These are phyloP conservation scores for Pammene aurita DNA, from an alignment of 2,888 invertebrate species.

Conservation along the genomic window DNA sequence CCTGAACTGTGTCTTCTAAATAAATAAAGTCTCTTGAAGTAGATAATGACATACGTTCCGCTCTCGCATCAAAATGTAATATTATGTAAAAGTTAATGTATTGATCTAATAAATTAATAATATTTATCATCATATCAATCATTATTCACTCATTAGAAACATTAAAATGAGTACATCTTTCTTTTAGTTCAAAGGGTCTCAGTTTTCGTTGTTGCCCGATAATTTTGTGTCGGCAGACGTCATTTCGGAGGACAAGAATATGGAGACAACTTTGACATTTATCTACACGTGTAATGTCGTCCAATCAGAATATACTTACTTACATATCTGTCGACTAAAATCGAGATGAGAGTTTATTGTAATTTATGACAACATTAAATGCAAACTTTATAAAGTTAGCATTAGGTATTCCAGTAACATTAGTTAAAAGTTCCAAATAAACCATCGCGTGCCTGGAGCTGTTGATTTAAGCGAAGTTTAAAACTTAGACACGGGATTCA, in stretches of 20 bases:
- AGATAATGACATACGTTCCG: too few relatives aligned
- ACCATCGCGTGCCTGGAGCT: constrained; percentile 30
- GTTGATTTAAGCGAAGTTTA: constrained; percentile 36
- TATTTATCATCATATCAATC: too few relatives aligned
- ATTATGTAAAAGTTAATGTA: too few relatives aligned
- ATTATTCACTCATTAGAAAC: too few relatives aligned
- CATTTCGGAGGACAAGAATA: constrained; percentile 17
- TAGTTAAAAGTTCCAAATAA: constrained; percentile 23
- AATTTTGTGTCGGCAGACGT: constrained; percentile 11
- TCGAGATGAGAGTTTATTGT: too few relatives aligned
- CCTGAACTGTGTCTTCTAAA: too few relatives aligned
- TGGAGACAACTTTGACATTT: constrained; percentile 14
- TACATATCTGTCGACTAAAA: too few relatives aligned
- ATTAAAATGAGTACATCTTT: too few relatives aligned
- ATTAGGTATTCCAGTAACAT: constrained; percentile 20
- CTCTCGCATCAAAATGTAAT: too few relatives aligned
- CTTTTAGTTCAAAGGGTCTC: neutral
- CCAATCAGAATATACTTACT: neutral
- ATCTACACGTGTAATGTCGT: constrained; percentile 20
- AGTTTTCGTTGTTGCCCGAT: constrained; percentile 12
- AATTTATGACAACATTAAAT: constrained; percentile 6
- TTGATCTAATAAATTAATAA: too few relatives aligned
- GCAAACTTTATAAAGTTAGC: constrained; percentile 16
- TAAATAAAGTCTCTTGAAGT: too few relatives aligned
- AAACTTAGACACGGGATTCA: constrained; percentile 34